Percentiles rank a stretch among this genome's conserved stretches.
phyloP scores from a whole-genome alignment of 2,797 vertebrate species.

The Pseudomugil tenellus region DNA sequence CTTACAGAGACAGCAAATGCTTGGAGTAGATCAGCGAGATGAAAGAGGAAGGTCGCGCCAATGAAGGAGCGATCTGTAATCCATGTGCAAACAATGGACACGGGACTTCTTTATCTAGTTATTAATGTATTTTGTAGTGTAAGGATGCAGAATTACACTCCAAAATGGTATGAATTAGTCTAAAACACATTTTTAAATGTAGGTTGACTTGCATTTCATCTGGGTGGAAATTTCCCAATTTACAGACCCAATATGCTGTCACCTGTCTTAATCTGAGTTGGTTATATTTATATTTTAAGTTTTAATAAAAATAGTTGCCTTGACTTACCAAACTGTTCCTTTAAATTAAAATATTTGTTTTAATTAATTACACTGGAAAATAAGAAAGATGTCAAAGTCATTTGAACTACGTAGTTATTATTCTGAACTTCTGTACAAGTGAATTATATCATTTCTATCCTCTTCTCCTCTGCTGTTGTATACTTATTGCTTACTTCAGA shows the following conservation, averaged over 20 bases:
- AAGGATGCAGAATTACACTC: background rate
- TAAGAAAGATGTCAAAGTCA: slow-evolving; percentile 10
- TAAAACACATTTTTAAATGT: background rate
- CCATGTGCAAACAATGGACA: slow-evolving; percentile 3
- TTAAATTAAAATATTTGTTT: background rate
- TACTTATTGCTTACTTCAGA: slow-evolving; percentile 51
- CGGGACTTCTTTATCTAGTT: background rate
- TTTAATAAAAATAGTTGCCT: too few species aligned
- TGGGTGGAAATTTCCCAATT: too few species aligned
- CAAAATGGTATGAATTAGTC: background rate
- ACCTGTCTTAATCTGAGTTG: too few species aligned
- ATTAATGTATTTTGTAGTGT: background rate
- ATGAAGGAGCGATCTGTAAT: slow-evolving; percentile 20
- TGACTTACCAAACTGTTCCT: background rate
- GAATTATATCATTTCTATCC: slow-evolving; percentile 52
- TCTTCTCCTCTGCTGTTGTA: slow-evolving; percentile 35
- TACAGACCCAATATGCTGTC: too few species aligned
- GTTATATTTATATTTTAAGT: too few species aligned
- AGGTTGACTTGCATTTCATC: background rate
- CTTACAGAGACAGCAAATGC: slow-evolving; percentile 46
- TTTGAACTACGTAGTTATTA: slow-evolving; percentile 13
- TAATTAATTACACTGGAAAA: background rate
- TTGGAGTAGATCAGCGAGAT: slow-evolving; percentile 44
- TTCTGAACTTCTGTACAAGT: slow-evolving; percentile 15
- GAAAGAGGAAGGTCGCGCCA: slow-evolving; percentile 18